Conservation (phyloP, 2,113 vertebrate species). For the Eira barbara region DNA sequence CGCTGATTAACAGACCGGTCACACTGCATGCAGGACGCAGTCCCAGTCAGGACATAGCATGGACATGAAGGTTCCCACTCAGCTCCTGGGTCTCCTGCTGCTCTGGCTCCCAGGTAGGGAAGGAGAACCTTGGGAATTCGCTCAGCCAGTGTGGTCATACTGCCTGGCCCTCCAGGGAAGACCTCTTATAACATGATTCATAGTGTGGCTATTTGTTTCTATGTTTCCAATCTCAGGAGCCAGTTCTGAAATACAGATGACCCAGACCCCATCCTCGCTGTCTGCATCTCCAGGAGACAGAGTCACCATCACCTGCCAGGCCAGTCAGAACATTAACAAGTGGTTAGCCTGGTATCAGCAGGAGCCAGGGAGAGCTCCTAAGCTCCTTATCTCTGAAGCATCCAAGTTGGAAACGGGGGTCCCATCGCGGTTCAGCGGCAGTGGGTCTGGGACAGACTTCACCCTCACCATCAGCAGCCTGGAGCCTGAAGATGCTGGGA, state of each 20-base stretch:
- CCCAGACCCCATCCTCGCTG: background rate
- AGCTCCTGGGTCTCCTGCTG: background rate
- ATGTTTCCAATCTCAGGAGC: background rate
- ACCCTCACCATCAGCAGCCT: background rate
- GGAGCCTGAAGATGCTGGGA: background rate
- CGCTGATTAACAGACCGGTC: background rate
- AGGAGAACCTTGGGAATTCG: background rate
- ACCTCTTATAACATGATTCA: background rate
- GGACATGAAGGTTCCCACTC: background rate
- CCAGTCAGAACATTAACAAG: fast-evolving
- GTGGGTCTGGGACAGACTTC: background rate
- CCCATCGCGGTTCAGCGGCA: background rate
- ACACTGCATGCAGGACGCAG: background rate
- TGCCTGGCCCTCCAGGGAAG: background rate
- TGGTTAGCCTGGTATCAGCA: background rate
- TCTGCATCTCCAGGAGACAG: background rate
- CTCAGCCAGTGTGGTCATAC: background rate
- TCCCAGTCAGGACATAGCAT: background rate
- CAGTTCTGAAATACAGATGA: background rate
- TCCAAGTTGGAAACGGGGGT: fast-evolving
- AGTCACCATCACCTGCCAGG: background rate
- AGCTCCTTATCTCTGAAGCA: background rate
- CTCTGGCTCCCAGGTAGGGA: background rate
- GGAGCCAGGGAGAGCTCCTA: background rate
- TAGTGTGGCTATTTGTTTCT: background rate